Evolutionary conservation across 2,113 vertebrate species (phyloP), one percentile per base, ranked within the genome.

Genomic region (Heterotis niloticus): DNA sequence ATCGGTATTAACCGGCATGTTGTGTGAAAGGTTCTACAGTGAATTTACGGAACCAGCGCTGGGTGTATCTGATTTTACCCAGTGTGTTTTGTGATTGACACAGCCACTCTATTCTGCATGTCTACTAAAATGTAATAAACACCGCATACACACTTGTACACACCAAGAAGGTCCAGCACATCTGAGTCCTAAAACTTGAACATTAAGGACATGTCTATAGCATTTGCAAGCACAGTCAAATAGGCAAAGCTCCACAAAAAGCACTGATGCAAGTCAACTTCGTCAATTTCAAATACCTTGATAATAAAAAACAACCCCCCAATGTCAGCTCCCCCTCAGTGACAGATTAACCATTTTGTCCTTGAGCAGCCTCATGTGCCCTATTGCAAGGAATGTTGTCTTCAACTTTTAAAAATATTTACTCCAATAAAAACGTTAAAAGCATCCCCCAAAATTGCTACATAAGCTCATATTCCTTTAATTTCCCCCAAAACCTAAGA

Each of bases 211-310:
- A 64, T 10, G 57, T 29, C 29, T n/a, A 44, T 62, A 56, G 62
- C 17, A 75, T 26, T 26, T 44, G 26, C 17, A 80, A 75, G 72
- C 56, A 65, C 20, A 67, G 11, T 16, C 64, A 64, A 66, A n/a
- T 9, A 77, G 44, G 9, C 24, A 34, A 52, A 34, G 23, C 26
- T 59, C 78, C 76, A 81, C 76, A 78, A 72, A 81, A 56, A 81
- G 80, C 68, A 78, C 69, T 78, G 80, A 81, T 81, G 80, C 80
- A 81, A 78, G 62, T 77, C 69, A 64, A 66, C 62, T 24, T 44
- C 57, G 57, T 79, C 64, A 79, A 65, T 64, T 29, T 56, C 64
- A 52, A 17, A 17, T 79, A 71, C 59, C 62, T 73, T 60, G 64
- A 64, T 5, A n/a, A 65, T 3, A 72, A 14, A 54, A 72, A 56